phyloP scores from a whole-genome alignment of 1,140 invertebrate genomes.

The Planococcus citri region DNA sequence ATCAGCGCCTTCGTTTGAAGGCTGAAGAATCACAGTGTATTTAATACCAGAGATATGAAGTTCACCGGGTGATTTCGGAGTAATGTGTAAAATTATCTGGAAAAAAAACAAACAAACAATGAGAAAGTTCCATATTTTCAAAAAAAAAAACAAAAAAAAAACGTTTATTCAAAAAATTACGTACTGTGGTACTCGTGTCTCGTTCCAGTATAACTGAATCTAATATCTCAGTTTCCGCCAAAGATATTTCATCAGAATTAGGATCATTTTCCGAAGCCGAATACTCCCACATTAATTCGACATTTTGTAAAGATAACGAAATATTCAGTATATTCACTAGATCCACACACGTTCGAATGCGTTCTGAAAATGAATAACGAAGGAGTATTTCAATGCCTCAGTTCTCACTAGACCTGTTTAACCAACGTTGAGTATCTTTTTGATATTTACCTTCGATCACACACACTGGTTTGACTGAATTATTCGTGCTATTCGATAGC shows the following conservation, averaged over 20 bases:
- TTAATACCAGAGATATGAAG: constrained; percentile 28
- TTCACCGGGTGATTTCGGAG: constrained; percentile 27
- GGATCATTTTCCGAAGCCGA: constrained; percentile 35
- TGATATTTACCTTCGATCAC: neutral
- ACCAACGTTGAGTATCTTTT: too few species aligned
- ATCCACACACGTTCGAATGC: constrained; percentile 60
- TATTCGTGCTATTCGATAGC: constrained; percentile 5
- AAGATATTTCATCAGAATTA: constrained; percentile 34
- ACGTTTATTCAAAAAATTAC: neutral
- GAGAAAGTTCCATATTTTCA: neutral
- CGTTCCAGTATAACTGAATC: constrained; percentile 37
- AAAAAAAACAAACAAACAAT: too few species aligned
- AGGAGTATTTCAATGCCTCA: neutral
- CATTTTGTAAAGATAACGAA: constrained; percentile 51
- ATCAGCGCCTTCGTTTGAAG: constrained; percentile 32
- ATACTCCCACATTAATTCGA: constrained; percentile 70
- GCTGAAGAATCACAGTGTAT: constrained; percentile 30
- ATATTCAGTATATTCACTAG: constrained; percentile 72
- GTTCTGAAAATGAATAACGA: constrained; percentile 42
- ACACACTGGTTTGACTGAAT: constrained; percentile 4
- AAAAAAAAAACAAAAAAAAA: constrained; percentile 28
- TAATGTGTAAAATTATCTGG: constrained; percentile 28
- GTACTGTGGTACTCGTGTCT: constrained; percentile 33
- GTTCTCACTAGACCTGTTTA: constrained; percentile 19
- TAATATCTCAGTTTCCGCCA: constrained; percentile 36